A percentile compares a stretch with the other conserved stretches of the same genome.
Conservation (phyloP, 2,113 vertebrate species). For the Erythrolamprus reginae region DNA sequence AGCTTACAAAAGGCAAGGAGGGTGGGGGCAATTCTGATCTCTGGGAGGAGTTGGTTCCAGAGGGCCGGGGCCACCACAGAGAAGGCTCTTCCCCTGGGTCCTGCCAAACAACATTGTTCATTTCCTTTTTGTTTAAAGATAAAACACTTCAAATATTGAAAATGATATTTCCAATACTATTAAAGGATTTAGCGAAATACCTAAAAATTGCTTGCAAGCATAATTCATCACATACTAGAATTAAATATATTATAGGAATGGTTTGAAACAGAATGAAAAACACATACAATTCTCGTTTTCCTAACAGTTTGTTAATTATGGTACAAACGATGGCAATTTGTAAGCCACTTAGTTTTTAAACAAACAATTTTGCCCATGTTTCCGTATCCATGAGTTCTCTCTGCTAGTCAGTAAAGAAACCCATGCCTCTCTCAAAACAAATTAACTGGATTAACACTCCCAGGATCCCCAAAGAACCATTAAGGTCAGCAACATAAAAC, state of each 20-base stretch:
- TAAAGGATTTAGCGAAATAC: neutral
- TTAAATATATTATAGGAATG: slow-evolving; percentile 12
- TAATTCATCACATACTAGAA: neutral
- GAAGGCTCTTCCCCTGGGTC: too few relatives aligned
- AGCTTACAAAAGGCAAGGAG: too few relatives aligned
- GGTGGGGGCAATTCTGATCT: too few relatives aligned
- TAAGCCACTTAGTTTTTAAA: neutral
- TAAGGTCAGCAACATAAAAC: slow-evolving; percentile 15
- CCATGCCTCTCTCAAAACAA: neutral
- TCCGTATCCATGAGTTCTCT: neutral
- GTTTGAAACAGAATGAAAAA: slow-evolving; percentile 19
- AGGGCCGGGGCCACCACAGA: too few relatives aligned
- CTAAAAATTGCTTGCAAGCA: neutral
- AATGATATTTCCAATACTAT: neutral
- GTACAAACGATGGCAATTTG: slow-evolving; percentile 18
- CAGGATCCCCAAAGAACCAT: slow-evolving; percentile 22
- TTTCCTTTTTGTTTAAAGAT: neutral
- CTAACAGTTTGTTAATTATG: slow-evolving; percentile 3
- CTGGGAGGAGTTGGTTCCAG: too few relatives aligned
- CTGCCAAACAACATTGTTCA: too few relatives aligned
- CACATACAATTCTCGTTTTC: neutral
- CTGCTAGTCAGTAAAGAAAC: slow-evolving; percentile 21
- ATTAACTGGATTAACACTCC: slow-evolving; percentile 26
- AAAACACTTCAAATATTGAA: neutral
- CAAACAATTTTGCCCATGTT: slow-evolving; percentile 13